Conservation (phyloP, 2,797 vertebrate genomes). For the Sebastes aleutianus region DNA sequence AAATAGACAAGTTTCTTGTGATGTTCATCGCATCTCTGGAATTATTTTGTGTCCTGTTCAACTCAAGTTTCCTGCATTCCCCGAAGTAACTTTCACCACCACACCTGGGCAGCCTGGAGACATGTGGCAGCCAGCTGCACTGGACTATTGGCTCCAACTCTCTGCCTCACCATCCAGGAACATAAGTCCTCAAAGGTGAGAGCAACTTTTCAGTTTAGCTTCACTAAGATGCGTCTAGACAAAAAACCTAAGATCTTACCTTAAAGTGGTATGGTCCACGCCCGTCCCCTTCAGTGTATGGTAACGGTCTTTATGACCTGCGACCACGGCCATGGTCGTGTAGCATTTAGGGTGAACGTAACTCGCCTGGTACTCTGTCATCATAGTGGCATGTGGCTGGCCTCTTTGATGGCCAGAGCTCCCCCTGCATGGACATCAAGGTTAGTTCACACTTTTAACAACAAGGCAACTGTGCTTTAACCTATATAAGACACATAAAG, state of each 20-base stretch:
- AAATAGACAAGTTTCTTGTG: not conserved
- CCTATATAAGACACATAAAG: too few relatives aligned
- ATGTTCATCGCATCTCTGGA: not conserved
- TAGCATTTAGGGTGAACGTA: slow-evolving; percentile 13
- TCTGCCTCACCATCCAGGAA: not conserved
- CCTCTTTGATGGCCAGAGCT: not conserved
- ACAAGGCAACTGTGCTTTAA: not conserved
- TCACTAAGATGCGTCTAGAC: not conserved
- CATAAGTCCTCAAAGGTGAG: not conserved
- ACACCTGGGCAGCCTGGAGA: not conserved
- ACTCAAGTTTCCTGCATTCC: not conserved
- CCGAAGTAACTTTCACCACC: not conserved
- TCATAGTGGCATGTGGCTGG: not conserved
- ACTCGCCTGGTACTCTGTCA: slow-evolving; percentile 62
- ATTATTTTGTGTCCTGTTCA: not conserved
- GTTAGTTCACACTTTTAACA: not conserved
- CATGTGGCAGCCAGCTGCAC: not conserved
- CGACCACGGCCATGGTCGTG: not conserved
- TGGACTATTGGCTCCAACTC: not conserved
- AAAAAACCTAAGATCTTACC: slow-evolving; percentile 18
- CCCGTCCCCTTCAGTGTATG: not conserved
- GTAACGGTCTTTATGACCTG: too few relatives aligned
- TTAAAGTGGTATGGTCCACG: not conserved
- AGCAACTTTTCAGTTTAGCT: too few relatives aligned
- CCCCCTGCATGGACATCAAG: slow-evolving; percentile 24